Base-by-base conservation (phyloP, 1,140 invertebrate species). In the Achatina immaculata region DNA sequence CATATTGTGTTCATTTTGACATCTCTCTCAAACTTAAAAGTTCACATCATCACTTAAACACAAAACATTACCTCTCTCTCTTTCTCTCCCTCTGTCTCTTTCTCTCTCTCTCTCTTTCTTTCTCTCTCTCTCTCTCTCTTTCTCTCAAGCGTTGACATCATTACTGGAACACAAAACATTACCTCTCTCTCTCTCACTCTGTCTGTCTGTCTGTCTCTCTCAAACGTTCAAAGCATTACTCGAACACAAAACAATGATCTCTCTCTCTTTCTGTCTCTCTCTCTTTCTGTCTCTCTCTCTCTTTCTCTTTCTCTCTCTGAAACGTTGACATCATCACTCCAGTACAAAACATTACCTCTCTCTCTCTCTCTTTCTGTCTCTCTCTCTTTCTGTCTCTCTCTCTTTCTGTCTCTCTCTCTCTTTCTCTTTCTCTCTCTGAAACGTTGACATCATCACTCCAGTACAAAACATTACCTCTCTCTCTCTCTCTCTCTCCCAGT, bases 351-450 rank as follows among this genome's bases (percentile, higher is more conserved):
- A 11, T 24, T 65, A 7, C n/a, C 62, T 65, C 62, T 65, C 62
- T 65, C 11, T 65, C 62, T 65, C 11, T 65, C 62, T 65, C 62
- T 65, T 24, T 65, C 62, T 65, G 24, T 65, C 62, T 65, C 62
- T 65, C 62, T 65, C 62, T 65, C 62, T 65, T 7, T 65, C 24
- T 65, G 11, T 65, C 62, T 65, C 24, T 65, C 11, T 65, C 62
- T 65, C 62, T 65, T 7, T 65, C 62, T 14, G 7, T 65, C 45
- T 48, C 45, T 48, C 45, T 48, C 45, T 48, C 45, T 19, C 45
- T 48, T 34, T 21, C 21, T 40, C 34, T 71, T 14, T 71, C 21
- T 71, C 21, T 34, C 11, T 34, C 21, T 71, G n/a, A n/a, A n/a
- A n/a, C n/a, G n/a, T n/a, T n/a, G n/a, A n/a, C n/a, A n/a, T n/a